These are phyloP conservation scores for Lethocerus indicus DNA, from an alignment of 1,140 invertebrate species.

Conservation along the genomic window DNA sequence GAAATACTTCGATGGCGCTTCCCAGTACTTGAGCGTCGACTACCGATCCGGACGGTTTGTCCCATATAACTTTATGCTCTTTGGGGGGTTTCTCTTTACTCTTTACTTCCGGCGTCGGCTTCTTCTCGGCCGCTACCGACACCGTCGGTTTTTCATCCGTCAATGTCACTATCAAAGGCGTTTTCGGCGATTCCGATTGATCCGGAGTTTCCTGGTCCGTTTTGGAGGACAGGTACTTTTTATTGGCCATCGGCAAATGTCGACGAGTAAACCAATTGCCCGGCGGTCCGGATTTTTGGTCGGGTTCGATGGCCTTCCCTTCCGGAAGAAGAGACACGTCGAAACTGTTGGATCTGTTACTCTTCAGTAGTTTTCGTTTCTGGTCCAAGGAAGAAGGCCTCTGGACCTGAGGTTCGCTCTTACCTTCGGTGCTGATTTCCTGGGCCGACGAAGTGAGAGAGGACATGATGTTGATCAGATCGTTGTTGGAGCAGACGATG, in stretches of 20 bases:
- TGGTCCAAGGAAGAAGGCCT: slow-evolving; percentile 25
- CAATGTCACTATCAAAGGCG: background rate
- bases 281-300: slow-evolving; percentile 26
- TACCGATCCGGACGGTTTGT: slow-evolving; percentile 47
- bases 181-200: background rate
- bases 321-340: slow-evolving; percentile 52
- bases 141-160: slow-evolving; percentile 6
- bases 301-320: slow-evolving; percentile 23
- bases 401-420: slow-evolving; percentile 16
- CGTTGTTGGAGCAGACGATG: slow-evolving; percentile 60
- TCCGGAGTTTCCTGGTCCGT: slow-evolving; percentile 1
- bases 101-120: slow-evolving; percentile 5
- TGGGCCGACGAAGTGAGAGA: slow-evolving; percentile 60
- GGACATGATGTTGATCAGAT: slow-evolving; percentile 58
- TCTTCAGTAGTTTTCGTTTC: slow-evolving; percentile 35
- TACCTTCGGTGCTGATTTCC: slow-evolving; percentile 37
- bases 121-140: background rate
- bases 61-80: slow-evolving; percentile 46
- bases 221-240: slow-evolving; percentile 12
- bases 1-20: slow-evolving; percentile 62
- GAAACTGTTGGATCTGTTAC: slow-evolving; percentile 58
- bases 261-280: slow-evolving; percentile 56
- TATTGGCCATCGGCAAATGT: slow-evolving; percentile 46
- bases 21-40: slow-evolving; percentile 61
- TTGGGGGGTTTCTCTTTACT: slow-evolving; percentile 21